These are phyloP conservation scores for Linyphia triangularis DNA, from an alignment of 2,888 invertebrate species.

Conservation along the genomic window DNA sequence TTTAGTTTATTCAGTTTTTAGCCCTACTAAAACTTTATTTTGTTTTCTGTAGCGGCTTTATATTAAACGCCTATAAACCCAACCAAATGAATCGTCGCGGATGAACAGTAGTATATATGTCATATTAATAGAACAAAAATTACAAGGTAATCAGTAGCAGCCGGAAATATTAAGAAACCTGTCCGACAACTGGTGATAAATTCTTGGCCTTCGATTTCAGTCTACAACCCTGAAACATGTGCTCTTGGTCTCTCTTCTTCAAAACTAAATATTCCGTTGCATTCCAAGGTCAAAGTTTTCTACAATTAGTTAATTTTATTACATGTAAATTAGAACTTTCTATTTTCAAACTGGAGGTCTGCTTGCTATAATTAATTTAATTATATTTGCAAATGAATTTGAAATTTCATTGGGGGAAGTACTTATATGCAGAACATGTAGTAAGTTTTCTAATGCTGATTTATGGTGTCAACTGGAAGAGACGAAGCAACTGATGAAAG, in stretches of 20 bases:
- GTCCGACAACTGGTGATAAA: constrained; percentile 70
- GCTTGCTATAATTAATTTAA: neutral
- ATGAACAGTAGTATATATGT: constrained; percentile 19
- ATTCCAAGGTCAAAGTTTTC: constrained; percentile 49
- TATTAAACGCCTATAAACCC: no score
- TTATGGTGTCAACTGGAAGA: constrained; percentile 1
- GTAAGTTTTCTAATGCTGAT: neutral
- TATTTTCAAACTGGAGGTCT: neutral
- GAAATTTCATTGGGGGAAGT: constrained; percentile 18
- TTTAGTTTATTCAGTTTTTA: no score
- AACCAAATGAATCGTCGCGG: constrained; percentile 5
- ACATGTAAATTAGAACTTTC: constrained; percentile 36
- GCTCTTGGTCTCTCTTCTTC: constrained; percentile 43
- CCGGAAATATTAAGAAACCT: constrained; percentile 72
- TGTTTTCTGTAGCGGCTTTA: no score
- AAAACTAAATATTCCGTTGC: constrained; percentile 37
- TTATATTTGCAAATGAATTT: constrained; percentile 42
- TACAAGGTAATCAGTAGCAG: constrained; percentile 62
- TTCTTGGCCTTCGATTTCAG: constrained; percentile 69
- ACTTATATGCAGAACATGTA: neutral
- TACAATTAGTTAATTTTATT: constrained; percentile 37
- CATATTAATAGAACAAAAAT: constrained; percentile 42
- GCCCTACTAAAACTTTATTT: no score
- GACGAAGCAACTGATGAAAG: neutral
- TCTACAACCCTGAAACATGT: constrained; percentile 62